These are phyloP conservation scores for Hyperoplus lanceolatus DNA, from an alignment of 2,797 vertebrate species.

Conservation along the genomic window DNA sequence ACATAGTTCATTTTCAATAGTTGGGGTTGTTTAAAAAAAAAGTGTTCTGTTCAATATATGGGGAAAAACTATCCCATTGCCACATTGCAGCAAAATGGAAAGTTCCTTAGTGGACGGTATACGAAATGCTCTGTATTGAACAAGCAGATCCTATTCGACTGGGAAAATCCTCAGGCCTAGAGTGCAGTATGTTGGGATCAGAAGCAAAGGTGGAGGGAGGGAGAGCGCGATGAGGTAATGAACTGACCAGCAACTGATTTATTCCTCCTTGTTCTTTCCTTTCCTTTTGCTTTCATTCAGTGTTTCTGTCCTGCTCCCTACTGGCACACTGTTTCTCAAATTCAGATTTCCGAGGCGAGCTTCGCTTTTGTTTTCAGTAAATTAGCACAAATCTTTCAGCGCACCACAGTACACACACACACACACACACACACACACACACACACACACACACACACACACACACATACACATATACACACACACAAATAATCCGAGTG, in stretches of 20 bases:
- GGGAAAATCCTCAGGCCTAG: too few relatives aligned
- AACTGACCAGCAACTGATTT: constrained; percentile 25
- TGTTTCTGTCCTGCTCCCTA: constrained; percentile 1
- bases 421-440: constrained; percentile 25
- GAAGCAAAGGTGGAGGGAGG: not conserved
- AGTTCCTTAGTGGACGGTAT: not conserved
- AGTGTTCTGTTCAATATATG: constrained; percentile 9
- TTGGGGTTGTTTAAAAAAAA: not conserved
- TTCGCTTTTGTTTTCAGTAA: constrained; percentile 63
- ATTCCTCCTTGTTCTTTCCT: not conserved
- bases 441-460: constrained; percentile 12
- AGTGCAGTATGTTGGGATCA: too few relatives aligned
- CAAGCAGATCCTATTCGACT: too few relatives aligned
- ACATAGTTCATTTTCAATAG: not conserved
- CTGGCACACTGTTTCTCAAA: not conserved
- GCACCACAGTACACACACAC: not conserved
- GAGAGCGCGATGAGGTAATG: constrained; percentile 25
- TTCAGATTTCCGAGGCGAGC: constrained; percentile 33
- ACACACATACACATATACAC: constrained; percentile 23
- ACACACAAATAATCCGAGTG: not conserved
- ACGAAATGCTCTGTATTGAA: not conserved
- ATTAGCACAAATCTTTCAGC: constrained; percentile 53
- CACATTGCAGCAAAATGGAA: constrained; percentile 14
- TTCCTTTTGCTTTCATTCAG: not conserved
- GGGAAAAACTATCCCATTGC: not conserved